Evolutionary conservation across 2,113 vertebrate genomes (phyloP).

Genomic region (Pelmatolapia mariae): DNA sequence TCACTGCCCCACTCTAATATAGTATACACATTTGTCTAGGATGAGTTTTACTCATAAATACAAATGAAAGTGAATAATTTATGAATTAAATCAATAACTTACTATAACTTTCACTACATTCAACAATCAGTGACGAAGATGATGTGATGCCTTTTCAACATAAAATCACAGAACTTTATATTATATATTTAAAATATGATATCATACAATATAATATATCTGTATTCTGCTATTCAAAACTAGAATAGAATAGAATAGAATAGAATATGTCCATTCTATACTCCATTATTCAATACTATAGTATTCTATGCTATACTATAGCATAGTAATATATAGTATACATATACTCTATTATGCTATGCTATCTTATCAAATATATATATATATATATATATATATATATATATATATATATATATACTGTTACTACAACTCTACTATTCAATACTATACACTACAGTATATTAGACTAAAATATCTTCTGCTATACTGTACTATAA

Average conservation of each 20-base stretch:
- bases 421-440: neutral
- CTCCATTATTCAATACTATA: neutral
- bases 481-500: neutral
- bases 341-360: neutral
- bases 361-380: neutral
- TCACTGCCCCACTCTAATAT: neutral
- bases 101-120: neutral
- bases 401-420: neutral
- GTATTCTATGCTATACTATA: neutral
- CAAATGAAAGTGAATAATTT: neutral
- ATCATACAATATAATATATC: neutral
- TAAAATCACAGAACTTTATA: neutral
- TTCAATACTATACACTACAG: neutral
- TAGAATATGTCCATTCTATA: neutral
- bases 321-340: neutral
- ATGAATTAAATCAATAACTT: neutral
- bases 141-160: neutral
- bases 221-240: neutral
- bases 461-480: neutral
- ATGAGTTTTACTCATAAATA: neutral
- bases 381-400: too few species aligned
- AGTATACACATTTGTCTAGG: neutral
- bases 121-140: neutral
- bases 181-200: neutral
- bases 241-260: neutral